Evolutionary conservation across 2,797 vertebrate genomes (phyloP), one percentile per base, ranked within the genome.

Genomic region (Acanthis flammea): DNA sequence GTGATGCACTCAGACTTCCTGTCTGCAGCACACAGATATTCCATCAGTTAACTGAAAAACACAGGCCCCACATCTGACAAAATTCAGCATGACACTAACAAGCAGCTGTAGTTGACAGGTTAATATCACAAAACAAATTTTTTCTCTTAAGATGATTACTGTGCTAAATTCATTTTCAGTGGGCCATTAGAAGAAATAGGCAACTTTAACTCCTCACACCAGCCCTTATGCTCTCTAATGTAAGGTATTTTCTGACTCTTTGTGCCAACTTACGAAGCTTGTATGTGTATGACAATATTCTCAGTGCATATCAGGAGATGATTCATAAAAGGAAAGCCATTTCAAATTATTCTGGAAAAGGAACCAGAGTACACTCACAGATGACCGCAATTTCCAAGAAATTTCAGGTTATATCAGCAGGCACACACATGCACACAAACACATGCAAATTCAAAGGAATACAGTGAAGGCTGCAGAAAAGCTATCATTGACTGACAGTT

Each of bases 391-490:
- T 21, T 67, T n/a, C 17, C 54, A 68, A 53, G 33, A 76, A 60
- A 61, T 65, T 68, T 80, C 28, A 57, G 68, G 42, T 53, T 77
- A 11, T 14, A 30, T 50, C 51, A 76, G 28, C 42, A 68, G 39
- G 19, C 28, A 51, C 0, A 1, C 0, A 10, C 10, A 13, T 1
- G 1, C 3, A 17, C 33, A 57, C 30, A 31, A 21, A 25, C 9
- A 31, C 27, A 51, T 30, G 18, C 7, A 67, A 23, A 76, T 42
- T 18, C 54, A 72, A 39, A 10, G 4, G 15, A 21, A 54, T 1
- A 16, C 41, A 58, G 17, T 5, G 28, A 58, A 84, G 39, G 30
- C 60, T 82, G 19, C 2, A 4, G 24, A 51, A 72, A 60, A 92
- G 15, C 12, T 37, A 3, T 47, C 12, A 21, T 1, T 53, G 33